Evolutionary conservation across 2,113 vertebrate species (phyloP).

Genomic region (Triplophysa rosa): DNA sequence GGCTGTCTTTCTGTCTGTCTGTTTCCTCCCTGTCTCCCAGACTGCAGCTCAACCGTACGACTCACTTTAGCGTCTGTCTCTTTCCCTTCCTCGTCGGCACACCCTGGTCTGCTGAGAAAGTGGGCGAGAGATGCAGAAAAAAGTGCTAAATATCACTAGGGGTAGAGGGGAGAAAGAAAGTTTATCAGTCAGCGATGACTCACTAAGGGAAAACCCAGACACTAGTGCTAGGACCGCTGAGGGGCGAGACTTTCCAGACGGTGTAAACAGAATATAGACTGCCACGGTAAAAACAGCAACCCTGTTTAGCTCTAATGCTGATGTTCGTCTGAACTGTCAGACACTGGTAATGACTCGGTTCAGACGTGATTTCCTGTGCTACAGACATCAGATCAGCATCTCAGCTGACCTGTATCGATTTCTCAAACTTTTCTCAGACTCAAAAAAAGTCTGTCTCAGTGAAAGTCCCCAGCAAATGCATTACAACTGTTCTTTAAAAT

Average conservation of each 20-base stretch:
- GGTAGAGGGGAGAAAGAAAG: slow-evolving; percentile 44
- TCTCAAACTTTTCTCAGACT: too few relatives aligned
- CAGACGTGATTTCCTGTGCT: slow-evolving; percentile 29
- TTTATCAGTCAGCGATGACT: slow-evolving; percentile 54
- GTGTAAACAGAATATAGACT: slow-evolving; percentile 47
- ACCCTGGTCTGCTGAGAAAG: slow-evolving; percentile 25
- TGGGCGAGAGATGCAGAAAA: slow-evolving; percentile 1
- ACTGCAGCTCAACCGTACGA: slow-evolving; percentile 16
- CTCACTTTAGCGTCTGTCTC: slow-evolving; percentile 9
- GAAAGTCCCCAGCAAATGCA: slow-evolving; percentile 3
- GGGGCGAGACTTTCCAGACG: slow-evolving; percentile 44
- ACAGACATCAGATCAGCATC: slow-evolving; percentile 32
- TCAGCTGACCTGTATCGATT: slow-evolving; percentile 16
- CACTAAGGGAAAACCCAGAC: slow-evolving; percentile 53
- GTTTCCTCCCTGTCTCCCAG: slow-evolving; percentile 31
- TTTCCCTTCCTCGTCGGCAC: slow-evolving; percentile 37
- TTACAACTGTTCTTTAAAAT: neutral
- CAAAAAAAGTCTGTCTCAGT: neutral
- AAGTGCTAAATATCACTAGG: neutral
- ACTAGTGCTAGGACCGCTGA: slow-evolving; percentile 31
- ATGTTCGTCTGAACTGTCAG: slow-evolving; percentile 38
- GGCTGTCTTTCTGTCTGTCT: slow-evolving; percentile 30
- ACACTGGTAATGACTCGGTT: slow-evolving; percentile 36
- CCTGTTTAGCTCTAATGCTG: slow-evolving; percentile 35
- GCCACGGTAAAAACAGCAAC: slow-evolving; percentile 36